Base-by-base conservation (phyloP, 2,888 invertebrate species). In the Harmothoe impar region DNA sequence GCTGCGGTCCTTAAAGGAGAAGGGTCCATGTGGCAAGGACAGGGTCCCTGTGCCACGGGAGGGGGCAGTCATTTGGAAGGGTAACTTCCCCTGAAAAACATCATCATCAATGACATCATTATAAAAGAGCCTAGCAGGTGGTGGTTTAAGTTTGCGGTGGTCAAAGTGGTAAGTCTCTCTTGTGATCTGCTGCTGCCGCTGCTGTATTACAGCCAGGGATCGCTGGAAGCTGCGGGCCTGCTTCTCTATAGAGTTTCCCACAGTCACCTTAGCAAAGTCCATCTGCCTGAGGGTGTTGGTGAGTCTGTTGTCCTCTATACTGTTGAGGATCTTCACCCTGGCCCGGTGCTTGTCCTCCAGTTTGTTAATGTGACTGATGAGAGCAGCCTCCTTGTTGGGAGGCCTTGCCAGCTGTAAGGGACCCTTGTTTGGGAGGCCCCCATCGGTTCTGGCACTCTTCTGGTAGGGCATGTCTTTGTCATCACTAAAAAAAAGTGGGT, bases 341-440 rank as follows among this genome's bases (percentile, higher is more conserved):
- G 86, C 86, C 25, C 86, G 86, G 31, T 86, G 86, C 20, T 86
- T 86, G 86, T 86, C 86, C 86, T 86, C 86, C 31, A 86, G 86
- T 29, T 86, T 86, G 56, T 15, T 31, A 25, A 86, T 25, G 86
- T 86, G 86, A 1, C 33, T 52, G 23, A 86, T 86, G 17, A 86
- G 86, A 17, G 86, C 86, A 23, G n/a, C 86, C 29, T 86, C 86
- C 56, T 56, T 86, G 20, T 86, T 86, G 29, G 56, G 54, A 23
- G 29, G 29, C 54, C 86, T 15, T 0, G 43, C 29, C 20, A 29
- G 1, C 86, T 52, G 43, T 17, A 35, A 17, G 23, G 81, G 81
- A 23, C 81, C 81, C n/a, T 81, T 81, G 81, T 43, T 43, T 17
- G 3, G 15, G 3, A 23, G 17, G 17, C 43, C 43, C 35, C n/a